Conservation (phyloP, 2,113 vertebrate genomes). For the Zingel zingel region DNA sequence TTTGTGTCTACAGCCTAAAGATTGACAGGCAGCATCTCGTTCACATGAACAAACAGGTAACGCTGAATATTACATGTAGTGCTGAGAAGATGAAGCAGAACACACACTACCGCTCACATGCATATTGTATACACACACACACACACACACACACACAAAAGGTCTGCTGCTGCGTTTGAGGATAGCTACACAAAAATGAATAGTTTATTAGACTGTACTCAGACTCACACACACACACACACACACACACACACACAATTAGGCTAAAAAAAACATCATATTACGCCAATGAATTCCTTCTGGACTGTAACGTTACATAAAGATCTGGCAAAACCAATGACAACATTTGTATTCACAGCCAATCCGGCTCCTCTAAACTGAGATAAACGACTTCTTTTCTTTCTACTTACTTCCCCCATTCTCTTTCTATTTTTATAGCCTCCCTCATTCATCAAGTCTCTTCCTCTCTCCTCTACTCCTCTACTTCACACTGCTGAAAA, state of each 20-base stretch:
- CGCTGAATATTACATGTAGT: constrained; percentile 55
- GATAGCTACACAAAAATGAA: not conserved
- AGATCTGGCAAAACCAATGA: constrained; percentile 42
- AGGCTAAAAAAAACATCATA: constrained; percentile 18
- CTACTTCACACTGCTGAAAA: constrained; percentile 42
- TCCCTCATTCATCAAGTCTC: constrained; percentile 67
- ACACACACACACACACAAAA: not conserved
- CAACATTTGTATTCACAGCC: constrained; percentile 56
- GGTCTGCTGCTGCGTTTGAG: not conserved
- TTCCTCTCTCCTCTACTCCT: constrained; percentile 39
- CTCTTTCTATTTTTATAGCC: constrained; percentile 69
- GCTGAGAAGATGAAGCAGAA: constrained; percentile 21
- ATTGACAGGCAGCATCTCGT: constrained; percentile 52
- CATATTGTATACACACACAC: not conserved
- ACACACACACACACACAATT: not conserved
- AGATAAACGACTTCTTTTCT: constrained; percentile 64
- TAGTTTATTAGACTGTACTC: too few relatives aligned
- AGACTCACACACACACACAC: not conserved
- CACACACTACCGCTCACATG: not conserved
- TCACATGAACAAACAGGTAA: constrained; percentile 44
- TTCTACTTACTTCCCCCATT: constrained; percentile 41
- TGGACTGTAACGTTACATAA: constrained; percentile 26
- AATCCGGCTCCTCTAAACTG: constrained; percentile 48
- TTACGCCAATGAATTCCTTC: constrained; percentile 23
- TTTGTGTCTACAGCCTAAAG: constrained; percentile 22